phyloP scores from a whole-genome alignment of 2,888 invertebrate genomes.

The Eristalis arbustorum region DNA sequence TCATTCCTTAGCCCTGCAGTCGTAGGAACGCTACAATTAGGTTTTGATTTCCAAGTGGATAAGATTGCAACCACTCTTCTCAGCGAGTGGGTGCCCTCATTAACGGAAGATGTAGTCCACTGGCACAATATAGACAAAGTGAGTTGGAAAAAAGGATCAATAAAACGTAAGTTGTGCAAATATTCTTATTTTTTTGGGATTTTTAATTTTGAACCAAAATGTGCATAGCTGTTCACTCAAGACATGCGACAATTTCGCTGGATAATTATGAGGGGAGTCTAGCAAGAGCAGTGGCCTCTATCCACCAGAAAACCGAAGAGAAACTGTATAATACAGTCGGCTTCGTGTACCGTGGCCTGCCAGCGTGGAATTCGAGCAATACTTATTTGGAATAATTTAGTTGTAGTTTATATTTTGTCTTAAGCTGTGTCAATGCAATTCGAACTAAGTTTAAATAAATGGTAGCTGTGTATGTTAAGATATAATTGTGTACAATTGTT shows the following conservation, averaged over 20 bases:
- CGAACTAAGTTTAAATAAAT: neutral
- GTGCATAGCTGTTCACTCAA: constrained; percentile 13
- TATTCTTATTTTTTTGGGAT: neutral
- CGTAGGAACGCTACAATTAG: constrained; percentile 81
- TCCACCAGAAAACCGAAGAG: constrained; percentile 52
- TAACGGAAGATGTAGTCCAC: constrained; percentile 76
- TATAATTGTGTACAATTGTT: neutral
- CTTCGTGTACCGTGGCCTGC: constrained; percentile 72
- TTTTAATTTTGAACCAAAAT: neutral
- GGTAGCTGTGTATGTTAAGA: too few relatives aligned
- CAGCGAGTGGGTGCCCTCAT: constrained; percentile 80
- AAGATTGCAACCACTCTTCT: constrained; percentile 80
- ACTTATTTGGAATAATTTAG: constrained; percentile 6
- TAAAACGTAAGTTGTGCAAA: constrained; percentile 73
- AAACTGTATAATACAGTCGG: constrained; percentile 65
- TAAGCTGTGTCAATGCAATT: neutral
- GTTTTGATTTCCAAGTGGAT: constrained; percentile 81
- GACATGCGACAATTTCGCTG: constrained; percentile 1
- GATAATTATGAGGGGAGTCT: constrained; percentile 60
- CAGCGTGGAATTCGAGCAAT: constrained; percentile 66
- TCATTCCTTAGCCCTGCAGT: constrained; percentile 80
- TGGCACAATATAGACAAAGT: constrained; percentile 81
- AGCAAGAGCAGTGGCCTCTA: constrained; percentile 54
- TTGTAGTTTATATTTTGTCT: neutral
- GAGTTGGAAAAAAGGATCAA: constrained; percentile 79